phyloP scores from a whole-genome alignment of 2,113 vertebrate genomes.

The Festucalex cinctus region DNA sequence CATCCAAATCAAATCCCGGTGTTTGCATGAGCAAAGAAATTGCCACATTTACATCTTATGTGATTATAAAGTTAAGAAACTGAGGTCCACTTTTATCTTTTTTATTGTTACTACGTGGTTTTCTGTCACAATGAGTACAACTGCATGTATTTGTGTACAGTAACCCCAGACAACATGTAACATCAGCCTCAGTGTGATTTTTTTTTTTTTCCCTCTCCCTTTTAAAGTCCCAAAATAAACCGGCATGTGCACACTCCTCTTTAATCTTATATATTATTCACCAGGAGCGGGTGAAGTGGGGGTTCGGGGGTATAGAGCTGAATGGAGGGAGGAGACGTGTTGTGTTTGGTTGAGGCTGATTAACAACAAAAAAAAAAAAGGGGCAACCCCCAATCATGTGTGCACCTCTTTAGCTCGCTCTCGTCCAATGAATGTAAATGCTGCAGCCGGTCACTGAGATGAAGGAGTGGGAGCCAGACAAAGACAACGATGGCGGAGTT shows the following conservation, averaged over 20 bases:
- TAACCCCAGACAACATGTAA: background rate
- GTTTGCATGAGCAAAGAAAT: too few species aligned
- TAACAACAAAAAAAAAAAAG: constrained; percentile 16
- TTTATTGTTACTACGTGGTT: too few species aligned
- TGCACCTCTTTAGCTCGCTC: constrained; percentile 27
- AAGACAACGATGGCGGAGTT: constrained; percentile 19
- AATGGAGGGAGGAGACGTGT: constrained; percentile 27
- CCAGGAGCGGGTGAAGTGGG: constrained; percentile 57
- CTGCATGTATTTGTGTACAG: background rate
- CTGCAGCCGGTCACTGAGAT: constrained; percentile 13
- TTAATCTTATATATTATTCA: constrained; percentile 74
- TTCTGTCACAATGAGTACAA: too few species aligned
- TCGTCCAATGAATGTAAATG: constrained; percentile 57
- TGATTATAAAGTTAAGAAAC: too few species aligned
- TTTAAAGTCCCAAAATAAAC: constrained; percentile 2
- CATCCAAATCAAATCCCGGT: too few species aligned
- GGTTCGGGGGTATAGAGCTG: constrained; percentile 26
- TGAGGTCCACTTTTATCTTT: too few species aligned
- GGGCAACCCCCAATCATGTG: constrained; percentile 28
- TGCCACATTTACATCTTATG: too few species aligned
- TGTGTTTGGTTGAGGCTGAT: constrained; percentile 21
- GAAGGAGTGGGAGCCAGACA: constrained; percentile 43
- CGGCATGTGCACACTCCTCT: constrained; percentile 22
- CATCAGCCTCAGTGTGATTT: background rate
- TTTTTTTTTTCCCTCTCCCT: constrained; percentile 5